Conservation (phyloP, 2,888 invertebrate genomes). For the Ichneumon xanthorius region DNA sequence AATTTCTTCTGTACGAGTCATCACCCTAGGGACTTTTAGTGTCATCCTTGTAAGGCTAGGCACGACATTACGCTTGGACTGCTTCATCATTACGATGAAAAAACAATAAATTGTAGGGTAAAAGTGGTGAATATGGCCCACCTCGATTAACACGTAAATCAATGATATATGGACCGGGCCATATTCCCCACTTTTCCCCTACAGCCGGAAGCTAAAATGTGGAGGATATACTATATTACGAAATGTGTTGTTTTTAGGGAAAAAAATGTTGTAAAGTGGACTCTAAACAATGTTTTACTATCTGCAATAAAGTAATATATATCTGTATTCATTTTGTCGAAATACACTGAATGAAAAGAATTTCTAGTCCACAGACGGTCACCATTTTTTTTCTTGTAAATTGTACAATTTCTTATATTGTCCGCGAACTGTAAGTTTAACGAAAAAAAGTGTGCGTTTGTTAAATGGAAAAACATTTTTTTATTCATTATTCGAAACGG, state of each 20-base stretch:
- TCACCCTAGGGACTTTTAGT: background rate
- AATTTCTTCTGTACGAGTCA: constrained; percentile 3
- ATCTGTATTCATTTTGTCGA: background rate
- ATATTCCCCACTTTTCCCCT: too few species aligned
- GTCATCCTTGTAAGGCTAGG: background rate
- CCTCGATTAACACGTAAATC: too few species aligned
- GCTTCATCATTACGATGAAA: background rate
- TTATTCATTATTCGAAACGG: background rate
- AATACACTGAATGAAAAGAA: background rate
- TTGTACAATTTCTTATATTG: background rate
- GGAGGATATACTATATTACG: background rate
- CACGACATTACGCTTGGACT: background rate
- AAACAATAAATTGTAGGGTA: background rate
- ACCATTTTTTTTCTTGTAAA: background rate
- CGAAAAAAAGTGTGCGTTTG: background rate
- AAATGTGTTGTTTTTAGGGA: background rate
- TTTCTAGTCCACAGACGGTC: too few species aligned
- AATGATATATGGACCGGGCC: too few species aligned
- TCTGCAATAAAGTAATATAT: background rate
- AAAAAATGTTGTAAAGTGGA: background rate
- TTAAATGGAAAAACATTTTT: background rate
- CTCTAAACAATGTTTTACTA: background rate
- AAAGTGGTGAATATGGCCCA: too few species aligned
- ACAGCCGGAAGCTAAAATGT: background rate
- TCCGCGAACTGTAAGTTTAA: background rate